Conservation (phyloP, 1,140 invertebrate genomes). For the Meloidogyne exigua region DNA sequence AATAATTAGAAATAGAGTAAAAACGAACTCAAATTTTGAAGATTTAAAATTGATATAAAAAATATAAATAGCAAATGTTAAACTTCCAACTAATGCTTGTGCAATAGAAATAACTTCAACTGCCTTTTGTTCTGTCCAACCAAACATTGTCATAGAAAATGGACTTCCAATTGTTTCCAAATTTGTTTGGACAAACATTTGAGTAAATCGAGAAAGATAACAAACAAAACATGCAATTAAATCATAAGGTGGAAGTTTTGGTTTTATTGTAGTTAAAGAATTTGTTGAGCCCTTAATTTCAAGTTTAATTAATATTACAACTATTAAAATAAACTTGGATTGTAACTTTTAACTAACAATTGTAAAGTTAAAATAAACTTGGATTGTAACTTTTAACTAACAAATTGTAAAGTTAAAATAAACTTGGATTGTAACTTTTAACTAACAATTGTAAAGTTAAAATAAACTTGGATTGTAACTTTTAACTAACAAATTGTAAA, state of each 20-base stretch:
- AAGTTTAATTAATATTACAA: too few relatives aligned
- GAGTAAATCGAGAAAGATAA: slow-evolving; percentile 47
- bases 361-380: not conserved
- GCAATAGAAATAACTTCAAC: slow-evolving; percentile 35
- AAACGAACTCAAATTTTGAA: slow-evolving; percentile 34
- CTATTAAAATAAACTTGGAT: not conserved
- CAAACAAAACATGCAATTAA: slow-evolving; percentile 41
- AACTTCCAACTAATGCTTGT: slow-evolving; percentile 25
- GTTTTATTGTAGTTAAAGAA: not conserved
- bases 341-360: not conserved
- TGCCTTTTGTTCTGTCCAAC: slow-evolving; percentile 37
- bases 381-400: not conserved
- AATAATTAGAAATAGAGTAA: not conserved
- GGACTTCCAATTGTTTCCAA: slow-evolving; percentile 43
- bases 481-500: too few relatives aligned
- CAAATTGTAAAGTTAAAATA: too few relatives aligned
- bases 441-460: too few relatives aligned
- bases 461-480: too few relatives aligned
- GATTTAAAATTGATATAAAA: slow-evolving; percentile 38
- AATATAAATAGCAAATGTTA: slow-evolving; percentile 41
- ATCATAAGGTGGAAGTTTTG: slow-evolving; percentile 38
- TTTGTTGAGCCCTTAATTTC: not conserved
- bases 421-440: too few relatives aligned
- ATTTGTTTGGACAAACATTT: slow-evolving; percentile 47
- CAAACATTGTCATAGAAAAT: slow-evolving; percentile 44